Conservation (phyloP, 1,140 invertebrate species). For the Macrotrachela quadricornifera region DNA sequence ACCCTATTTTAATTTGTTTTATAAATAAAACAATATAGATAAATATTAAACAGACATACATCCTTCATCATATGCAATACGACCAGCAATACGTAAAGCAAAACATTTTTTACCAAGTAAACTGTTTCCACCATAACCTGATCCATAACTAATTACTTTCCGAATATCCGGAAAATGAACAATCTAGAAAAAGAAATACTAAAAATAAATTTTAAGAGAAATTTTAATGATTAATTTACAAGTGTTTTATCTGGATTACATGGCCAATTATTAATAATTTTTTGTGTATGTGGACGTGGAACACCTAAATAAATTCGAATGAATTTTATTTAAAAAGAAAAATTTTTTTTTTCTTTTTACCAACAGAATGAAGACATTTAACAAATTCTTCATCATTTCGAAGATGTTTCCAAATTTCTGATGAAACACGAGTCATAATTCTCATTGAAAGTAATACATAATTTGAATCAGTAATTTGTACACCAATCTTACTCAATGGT, state of each 20-base stretch:
- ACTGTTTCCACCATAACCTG: slow-evolving; percentile 92
- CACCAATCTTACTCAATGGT: slow-evolving; percentile 80
- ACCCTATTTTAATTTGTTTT: slow-evolving; percentile 65
- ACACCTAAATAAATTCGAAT: slow-evolving; percentile 34
- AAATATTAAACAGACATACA: slow-evolving; percentile 23
- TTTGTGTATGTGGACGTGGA: slow-evolving; percentile 34
- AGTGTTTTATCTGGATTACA: slow-evolving; percentile 65
- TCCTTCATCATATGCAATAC: slow-evolving; percentile 71
- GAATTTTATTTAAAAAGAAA: no score
- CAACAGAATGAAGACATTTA: slow-evolving; percentile 69
- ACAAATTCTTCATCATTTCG: slow-evolving; percentile 39
- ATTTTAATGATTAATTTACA: not conserved
- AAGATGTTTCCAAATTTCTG: slow-evolving; percentile 33
- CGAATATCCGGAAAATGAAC: slow-evolving; percentile 42
- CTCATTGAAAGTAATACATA: slow-evolving; percentile 94
- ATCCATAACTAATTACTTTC: slow-evolving; percentile 76
- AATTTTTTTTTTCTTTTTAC: no score
- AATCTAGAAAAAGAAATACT: slow-evolving; percentile 12
- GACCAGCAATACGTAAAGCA: slow-evolving; percentile 81
- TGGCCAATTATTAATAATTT: slow-evolving; percentile 56
- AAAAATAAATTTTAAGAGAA: no score
- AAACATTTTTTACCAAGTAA: slow-evolving; percentile 98
- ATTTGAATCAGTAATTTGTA: slow-evolving; percentile 84
- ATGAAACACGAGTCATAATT: slow-evolving; percentile 87
- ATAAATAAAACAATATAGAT: slow-evolving; percentile 48